Percentiles rank a stretch among this genome's conserved stretches.
Conservation (phyloP, 1,140 invertebrate species). For the Zelostemma sp. region DNA sequence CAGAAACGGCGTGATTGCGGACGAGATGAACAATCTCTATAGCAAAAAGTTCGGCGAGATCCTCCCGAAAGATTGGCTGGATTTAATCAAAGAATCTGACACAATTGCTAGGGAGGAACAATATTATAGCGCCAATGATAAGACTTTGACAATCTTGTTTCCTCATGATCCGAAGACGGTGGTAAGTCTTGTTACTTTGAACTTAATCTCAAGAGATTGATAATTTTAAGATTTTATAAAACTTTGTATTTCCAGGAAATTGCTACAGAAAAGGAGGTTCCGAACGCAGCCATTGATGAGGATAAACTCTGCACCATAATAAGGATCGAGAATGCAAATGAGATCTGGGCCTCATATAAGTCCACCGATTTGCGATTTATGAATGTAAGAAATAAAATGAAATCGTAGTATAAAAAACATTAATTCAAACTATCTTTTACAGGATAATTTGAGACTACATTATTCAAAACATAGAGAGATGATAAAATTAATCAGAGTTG, state of each 20-base stretch:
- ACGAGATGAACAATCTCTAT: slow-evolving; percentile 58
- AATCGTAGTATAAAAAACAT: neutral
- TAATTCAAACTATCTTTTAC: neutral
- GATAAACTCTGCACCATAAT: no score
- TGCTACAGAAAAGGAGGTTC: no score
- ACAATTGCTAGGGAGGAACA: slow-evolving; percentile 67
- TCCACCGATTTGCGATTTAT: no score
- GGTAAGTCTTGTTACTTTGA: neutral
- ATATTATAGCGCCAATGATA: slow-evolving; percentile 68
- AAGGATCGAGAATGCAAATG: no score
- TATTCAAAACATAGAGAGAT: slow-evolving; percentile 64
- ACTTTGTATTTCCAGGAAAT: no score
- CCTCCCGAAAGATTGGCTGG: slow-evolving; percentile 71
- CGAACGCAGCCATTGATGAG: no score
- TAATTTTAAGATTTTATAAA: neutral
- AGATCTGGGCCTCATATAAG: no score
- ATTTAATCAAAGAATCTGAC: slow-evolving; percentile 65
- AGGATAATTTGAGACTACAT: slow-evolving; percentile 73
- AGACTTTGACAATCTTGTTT: slow-evolving; percentile 62
- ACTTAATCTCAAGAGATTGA: neutral
- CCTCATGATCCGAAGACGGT: no score
- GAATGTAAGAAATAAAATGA: neutral
- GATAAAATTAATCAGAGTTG: slow-evolving; percentile 36
- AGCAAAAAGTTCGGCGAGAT: slow-evolving; percentile 70
- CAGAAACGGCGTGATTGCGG: slow-evolving; percentile 68